Evolutionary conservation across 2,113 vertebrate species (phyloP), one percentile per base, ranked within the genome.

Genomic region (Ceyx cyanopectus): DNA sequence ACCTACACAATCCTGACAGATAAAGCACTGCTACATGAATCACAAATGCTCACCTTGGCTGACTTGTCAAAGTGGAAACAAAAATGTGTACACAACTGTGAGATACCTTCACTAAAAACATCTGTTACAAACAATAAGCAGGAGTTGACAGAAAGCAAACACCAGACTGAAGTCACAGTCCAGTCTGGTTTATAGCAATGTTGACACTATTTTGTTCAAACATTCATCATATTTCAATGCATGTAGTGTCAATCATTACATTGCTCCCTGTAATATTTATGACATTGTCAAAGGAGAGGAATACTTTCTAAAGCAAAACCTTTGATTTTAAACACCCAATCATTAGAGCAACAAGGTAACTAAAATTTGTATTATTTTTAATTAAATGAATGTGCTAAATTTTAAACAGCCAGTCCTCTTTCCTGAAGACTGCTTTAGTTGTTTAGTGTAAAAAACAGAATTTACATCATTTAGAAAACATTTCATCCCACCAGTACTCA

Each of bases 181-280:
- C 14, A 70, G 19, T 62, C 57, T 20, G 3, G 19, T 58, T 65
- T 27, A 40, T 26, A 75, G 56, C 3, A 37, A n/a, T 5, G 18
- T 10, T 30, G 41, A 72, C 16, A 56, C 0, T 66, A 12, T 9
- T 65, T 66, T 72, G 77, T 43, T 21, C 41, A 74, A 75, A 43
- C 30, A 81, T 18, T 41, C 13, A 58, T 30, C 2, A 2, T 46
- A 67, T 68, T 73, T 70, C 65, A 24, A 84, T 51, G 26, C 6
- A 58, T 2, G 16, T 4, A 62, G 27, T 9, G 4, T 70, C 34
- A 72, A 51, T 54, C 48, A 67, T 3, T 0, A 0, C 37, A 50
- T 6, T 66, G 13, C 4, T 65, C 17, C 57, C n/a, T 15, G 7
- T 21, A 60, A 84, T 63, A 6, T 46, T 56, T 15, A 30, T 5